Conservation (phyloP, 1,140 invertebrate species). For the Drosophila prosaltans region DNA sequence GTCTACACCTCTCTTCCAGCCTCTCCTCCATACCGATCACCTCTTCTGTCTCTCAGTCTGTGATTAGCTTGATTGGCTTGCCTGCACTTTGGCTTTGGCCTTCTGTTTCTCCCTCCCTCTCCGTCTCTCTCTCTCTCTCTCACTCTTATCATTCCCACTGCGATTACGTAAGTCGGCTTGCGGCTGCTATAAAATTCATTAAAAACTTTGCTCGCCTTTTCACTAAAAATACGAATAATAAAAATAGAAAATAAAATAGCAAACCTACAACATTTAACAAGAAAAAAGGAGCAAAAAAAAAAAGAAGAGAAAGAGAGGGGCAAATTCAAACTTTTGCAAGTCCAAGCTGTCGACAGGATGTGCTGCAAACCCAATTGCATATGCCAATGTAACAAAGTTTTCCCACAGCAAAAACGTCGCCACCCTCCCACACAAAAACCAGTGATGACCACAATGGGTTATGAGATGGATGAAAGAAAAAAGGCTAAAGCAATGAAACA, state of each 20-base stretch:
- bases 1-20: constrained; percentile 12
- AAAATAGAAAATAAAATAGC: constrained; percentile 51
- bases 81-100: constrained; percentile 61
- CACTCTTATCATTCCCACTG: constrained; percentile 3
- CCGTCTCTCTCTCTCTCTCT: not conserved
- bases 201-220: constrained; percentile 63
- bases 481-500: not conserved
- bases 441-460: constrained; percentile 34
- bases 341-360: constrained; percentile 79
- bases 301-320: constrained; percentile 7
- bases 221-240: constrained; percentile 26
- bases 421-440: constrained; percentile 21
- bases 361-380: constrained; percentile 79
- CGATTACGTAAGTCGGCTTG: constrained; percentile 57
- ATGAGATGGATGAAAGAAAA: not conserved
- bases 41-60: constrained; percentile 3
- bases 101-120: constrained; percentile 13
- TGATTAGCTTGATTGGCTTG: constrained; percentile 71
- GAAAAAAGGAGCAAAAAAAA: not conserved
- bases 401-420: constrained; percentile 45
- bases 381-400: constrained; percentile 76
- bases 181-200: constrained; percentile 78
- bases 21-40: not conserved
- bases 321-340: constrained; percentile 67
- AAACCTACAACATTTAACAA: constrained; percentile 70